phyloP scores from a whole-genome alignment of 2,113 vertebrate genomes.

The Pungitius pungitius region DNA sequence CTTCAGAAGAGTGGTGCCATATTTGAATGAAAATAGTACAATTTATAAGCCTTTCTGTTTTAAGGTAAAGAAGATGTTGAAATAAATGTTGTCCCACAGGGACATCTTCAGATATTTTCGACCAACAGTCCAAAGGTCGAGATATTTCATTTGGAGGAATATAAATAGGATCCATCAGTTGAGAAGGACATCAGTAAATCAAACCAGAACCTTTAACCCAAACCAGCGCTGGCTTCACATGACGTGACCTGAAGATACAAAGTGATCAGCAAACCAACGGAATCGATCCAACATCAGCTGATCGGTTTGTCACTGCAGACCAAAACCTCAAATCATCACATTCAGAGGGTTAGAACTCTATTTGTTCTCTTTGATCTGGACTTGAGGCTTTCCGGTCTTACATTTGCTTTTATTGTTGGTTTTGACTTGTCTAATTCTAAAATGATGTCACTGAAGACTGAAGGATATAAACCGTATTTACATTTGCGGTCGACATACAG shows the following conservation, averaged over 20 bases:
- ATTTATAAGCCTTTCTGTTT: neutral
- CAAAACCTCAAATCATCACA: too few relatives aligned
- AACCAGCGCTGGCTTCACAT: neutral
- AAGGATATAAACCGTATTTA: too few relatives aligned
- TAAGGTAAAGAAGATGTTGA: conserved; percentile 11
- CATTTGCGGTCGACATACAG: too few relatives aligned
- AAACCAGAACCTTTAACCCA: neutral
- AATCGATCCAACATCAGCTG: too few relatives aligned
- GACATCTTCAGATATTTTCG: neutral
- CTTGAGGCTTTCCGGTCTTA: neutral
- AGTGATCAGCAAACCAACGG: neutral
- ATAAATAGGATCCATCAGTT: neutral
- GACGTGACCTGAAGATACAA: neutral
- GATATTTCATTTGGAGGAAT: neutral
- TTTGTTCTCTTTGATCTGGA: too few relatives aligned
- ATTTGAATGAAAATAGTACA: neutral
- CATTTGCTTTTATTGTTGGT: neutral
- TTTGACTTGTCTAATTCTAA: neutral
- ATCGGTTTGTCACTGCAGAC: neutral
- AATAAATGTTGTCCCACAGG: neutral
- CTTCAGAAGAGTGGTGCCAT: conserved; percentile 6
- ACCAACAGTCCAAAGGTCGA: neutral
- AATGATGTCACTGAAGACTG: too few relatives aligned
- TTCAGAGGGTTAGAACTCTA: too few relatives aligned
- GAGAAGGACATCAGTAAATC: neutral